Conservation (phyloP, 2,797 vertebrate species). For the Halcyon badia region DNA sequence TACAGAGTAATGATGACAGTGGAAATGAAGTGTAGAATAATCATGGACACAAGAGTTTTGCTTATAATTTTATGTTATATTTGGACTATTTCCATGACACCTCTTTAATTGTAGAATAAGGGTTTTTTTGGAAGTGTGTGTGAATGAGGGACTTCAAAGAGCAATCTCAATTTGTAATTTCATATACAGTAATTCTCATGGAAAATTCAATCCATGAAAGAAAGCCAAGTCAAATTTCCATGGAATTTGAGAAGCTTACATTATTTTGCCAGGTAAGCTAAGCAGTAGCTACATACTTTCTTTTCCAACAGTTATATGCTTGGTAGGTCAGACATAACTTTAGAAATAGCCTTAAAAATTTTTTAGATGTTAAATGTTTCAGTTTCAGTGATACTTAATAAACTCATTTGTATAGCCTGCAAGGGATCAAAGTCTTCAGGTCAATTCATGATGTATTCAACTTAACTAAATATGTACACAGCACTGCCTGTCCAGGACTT, state of each 20-base stretch:
- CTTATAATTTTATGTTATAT: neutral
- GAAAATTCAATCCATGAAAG: neutral
- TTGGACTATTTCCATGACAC: neutral
- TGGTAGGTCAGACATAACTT: neutral
- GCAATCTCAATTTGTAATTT: neutral
- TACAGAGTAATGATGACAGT: neutral
- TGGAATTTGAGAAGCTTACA: neutral
- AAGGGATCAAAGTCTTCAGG: neutral
- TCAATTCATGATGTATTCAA: neutral
- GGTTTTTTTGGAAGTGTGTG: neutral
- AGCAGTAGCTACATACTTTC: neutral
- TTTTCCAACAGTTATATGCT: neutral
- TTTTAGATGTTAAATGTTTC: neutral
- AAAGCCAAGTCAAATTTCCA: neutral
- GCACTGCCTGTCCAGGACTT: neutral
- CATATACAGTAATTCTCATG: neutral
- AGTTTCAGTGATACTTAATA: neutral
- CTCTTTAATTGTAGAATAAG: neutral
- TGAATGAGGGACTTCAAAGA: neutral
- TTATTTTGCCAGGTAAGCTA: neutral
- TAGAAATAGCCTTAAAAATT: neutral
- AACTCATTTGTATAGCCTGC: neutral
- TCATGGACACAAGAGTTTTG: neutral
- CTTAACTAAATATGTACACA: neutral
- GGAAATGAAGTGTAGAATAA: neutral